Percentiles rank a stretch among this genome's conserved stretches.
Evolutionary conservation across 2,888 invertebrate species (phyloP).

Genomic region (Drosophila prostipennis): DNA sequence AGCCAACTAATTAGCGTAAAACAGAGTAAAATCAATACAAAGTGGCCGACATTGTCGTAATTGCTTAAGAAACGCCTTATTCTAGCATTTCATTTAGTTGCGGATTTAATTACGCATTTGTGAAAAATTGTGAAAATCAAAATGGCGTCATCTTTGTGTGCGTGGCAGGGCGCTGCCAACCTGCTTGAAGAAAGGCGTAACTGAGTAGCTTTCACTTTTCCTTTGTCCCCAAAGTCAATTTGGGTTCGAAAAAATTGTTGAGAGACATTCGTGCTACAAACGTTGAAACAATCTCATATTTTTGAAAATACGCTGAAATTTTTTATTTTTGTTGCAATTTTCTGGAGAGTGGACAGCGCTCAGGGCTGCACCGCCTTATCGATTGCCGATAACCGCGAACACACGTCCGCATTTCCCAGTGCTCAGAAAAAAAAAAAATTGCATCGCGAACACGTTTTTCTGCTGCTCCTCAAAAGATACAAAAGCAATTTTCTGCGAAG

Average conservation of each 20-base stretch:
- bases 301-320: not conserved
- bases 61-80: conserved; percentile 36
- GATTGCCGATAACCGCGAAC: conserved; percentile 47
- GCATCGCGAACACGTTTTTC: conserved; percentile 63
- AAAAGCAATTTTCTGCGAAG: not conserved
- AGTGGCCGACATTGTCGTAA: conserved; percentile 53
- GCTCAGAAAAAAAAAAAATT: conserved; percentile 10
- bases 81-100: conserved; percentile 24
- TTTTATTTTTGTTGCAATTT: not conserved
- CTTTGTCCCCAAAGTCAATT: conserved; percentile 13
- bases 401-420: conserved; percentile 23
- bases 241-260: not conserved
- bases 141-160: conserved; percentile 73
- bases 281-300: conserved; percentile 8
- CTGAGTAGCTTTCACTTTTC: conserved; percentile 27
- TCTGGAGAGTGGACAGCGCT: conserved; percentile 24
- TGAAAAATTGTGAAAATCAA: conserved; percentile 70
- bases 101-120: conserved; percentile 53
- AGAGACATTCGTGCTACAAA: conserved; percentile 21
- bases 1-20: conserved; percentile 21
- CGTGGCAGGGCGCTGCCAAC: conserved; percentile 63
- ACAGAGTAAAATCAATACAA: conserved; percentile 9
- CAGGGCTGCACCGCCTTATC: conserved; percentile 49
- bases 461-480: not conserved
- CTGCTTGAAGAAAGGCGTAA: conserved; percentile 24